Conservation (phyloP, 1,140 invertebrate species). For the Drosophila seguyi region DNA sequence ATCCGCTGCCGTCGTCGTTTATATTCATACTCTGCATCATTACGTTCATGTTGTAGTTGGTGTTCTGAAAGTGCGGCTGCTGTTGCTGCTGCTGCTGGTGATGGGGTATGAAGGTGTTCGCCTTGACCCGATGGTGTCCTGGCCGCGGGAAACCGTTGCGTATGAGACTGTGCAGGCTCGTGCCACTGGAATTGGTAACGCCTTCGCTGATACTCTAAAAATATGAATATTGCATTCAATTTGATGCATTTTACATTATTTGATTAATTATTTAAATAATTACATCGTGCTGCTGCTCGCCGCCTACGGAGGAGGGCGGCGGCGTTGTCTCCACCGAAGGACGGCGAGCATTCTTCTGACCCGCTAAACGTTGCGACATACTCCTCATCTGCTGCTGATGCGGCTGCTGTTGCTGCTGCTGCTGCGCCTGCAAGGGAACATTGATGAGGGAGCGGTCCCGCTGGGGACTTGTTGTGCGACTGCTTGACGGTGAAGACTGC, state of each 20-base stretch:
- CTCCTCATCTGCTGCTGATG: constrained; percentile 72
- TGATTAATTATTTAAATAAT: constrained; percentile 35
- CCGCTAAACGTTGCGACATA: constrained; percentile 69
- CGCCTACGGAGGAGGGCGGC: constrained; percentile 74
- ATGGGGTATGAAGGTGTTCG: constrained; percentile 69
- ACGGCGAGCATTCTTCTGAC: constrained; percentile 74
- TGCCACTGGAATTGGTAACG: constrained; percentile 55
- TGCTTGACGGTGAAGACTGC: constrained; percentile 87
- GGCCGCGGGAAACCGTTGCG: constrained; percentile 77
- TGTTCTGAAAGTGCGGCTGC: constrained; percentile 62
- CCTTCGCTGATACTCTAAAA: constrained; percentile 65
- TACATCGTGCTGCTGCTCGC: constrained; percentile 59
- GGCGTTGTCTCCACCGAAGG: constrained; percentile 86
- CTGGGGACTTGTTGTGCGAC: constrained; percentile 87
- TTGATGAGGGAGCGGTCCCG: constrained; percentile 85
- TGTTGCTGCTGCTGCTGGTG: constrained; percentile 67
- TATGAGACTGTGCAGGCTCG: constrained; percentile 73
- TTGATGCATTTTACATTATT: neutral
- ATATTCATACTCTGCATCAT: constrained; percentile 79
- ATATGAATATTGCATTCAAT: neutral
- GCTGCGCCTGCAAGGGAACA: constrained; percentile 59
- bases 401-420: constrained; percentile 58
- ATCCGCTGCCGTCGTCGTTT: constrained; percentile 63
- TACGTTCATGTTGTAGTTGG: constrained; percentile 65
- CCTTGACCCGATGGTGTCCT: constrained; percentile 71